Evolutionary conservation across 2,113 vertebrate species (phyloP).

Genomic region (Rhinoptilus africanus): DNA sequence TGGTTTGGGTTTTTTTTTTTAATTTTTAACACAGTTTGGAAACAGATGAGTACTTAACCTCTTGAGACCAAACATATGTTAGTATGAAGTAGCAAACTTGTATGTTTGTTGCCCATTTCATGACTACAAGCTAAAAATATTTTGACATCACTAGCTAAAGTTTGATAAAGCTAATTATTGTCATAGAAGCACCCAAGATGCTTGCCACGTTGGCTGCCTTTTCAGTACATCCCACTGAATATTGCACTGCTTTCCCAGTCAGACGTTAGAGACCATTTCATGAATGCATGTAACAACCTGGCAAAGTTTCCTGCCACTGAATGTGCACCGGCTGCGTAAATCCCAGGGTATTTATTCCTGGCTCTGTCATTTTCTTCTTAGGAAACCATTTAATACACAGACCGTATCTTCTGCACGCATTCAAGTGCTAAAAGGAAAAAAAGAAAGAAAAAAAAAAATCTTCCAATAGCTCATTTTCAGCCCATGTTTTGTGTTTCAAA

Average conservation of each 20-base stretch:
- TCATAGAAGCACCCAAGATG: neutral
- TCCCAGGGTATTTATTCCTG: neutral
- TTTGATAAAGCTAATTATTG: neutral
- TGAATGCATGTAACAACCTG: neutral
- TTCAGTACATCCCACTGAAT: neutral
- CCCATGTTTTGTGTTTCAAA: neutral
- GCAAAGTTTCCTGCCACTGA: neutral
- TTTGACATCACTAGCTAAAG: neutral
- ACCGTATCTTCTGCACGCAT: neutral
- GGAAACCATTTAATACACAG: neutral
- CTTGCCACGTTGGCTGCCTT: neutral
- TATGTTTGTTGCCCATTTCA: neutral
- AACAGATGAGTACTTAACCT: neutral
- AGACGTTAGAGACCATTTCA: neutral
- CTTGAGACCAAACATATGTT: neutral
- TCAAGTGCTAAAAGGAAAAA: neutral
- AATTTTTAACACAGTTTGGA: neutral
- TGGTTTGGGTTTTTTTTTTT: neutral
- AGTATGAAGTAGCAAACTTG: neutral
- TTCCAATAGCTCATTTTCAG: neutral
- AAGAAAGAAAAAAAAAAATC: accelerated
- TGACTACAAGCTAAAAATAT: slow-evolving; percentile 15
- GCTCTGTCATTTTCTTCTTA: neutral
- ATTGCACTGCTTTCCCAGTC: neutral
- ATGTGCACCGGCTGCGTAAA: neutral